Evolutionary conservation across 2,888 invertebrate species (phyloP).

Genomic region (Agonopterix heracliana): DNA sequence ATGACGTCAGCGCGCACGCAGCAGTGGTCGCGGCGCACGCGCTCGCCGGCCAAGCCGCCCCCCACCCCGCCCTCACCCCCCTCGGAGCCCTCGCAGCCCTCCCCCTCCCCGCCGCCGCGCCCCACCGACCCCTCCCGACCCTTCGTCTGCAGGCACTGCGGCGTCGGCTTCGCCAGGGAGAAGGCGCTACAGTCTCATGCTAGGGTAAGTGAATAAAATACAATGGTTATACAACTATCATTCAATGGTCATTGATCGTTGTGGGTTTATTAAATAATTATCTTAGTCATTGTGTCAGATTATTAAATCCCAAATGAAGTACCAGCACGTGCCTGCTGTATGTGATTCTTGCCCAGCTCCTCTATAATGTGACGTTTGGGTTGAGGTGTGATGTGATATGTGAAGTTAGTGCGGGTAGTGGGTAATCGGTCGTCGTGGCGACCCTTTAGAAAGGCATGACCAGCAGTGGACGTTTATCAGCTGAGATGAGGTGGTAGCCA

Average conservation of each 20-base stretch:
- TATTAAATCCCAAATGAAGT: too few relatives aligned
- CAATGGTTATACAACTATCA: background rate
- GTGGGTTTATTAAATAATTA: background rate
- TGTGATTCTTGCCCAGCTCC: too few relatives aligned
- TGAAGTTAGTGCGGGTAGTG: too few relatives aligned
- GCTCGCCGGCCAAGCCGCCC: conserved; percentile 39
- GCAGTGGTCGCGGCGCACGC: conserved; percentile 60
- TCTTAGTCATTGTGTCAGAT: too few relatives aligned
- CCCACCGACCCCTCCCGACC: conserved; percentile 82
- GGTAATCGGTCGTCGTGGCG: too few relatives aligned
- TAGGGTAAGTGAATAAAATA: conserved; percentile 59
- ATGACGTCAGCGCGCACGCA: conserved; percentile 73
- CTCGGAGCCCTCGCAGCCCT: conserved; percentile 13
- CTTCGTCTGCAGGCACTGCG: conserved; percentile 83
- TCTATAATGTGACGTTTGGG: too few relatives aligned
- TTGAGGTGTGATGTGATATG: too few relatives aligned
- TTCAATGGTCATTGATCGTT: background rate
- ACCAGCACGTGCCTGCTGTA: too few relatives aligned
- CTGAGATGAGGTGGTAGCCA: too few relatives aligned
- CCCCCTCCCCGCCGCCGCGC: conserved; percentile 39
- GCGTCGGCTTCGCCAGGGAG: conserved; percentile 86
- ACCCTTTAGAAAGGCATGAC: too few relatives aligned
- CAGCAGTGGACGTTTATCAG: too few relatives aligned
- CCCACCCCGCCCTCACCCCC: conserved; percentile 28
- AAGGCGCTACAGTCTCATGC: conserved; percentile 88